Base-by-base conservation (phyloP, 2,797 vertebrate genomes). In the Selene dorsalis region DNA sequence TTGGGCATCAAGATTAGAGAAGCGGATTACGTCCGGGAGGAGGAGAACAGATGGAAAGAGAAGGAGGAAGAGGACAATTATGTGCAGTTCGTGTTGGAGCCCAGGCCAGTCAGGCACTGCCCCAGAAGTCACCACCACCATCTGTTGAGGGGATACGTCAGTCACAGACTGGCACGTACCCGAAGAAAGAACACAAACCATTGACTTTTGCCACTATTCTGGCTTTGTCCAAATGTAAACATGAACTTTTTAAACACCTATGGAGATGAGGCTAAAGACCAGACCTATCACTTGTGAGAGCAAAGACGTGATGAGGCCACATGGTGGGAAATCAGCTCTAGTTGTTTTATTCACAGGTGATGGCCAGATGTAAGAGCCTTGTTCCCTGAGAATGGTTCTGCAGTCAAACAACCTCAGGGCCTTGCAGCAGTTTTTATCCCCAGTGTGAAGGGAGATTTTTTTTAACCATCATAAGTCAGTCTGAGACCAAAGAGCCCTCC, bases 21-120 rank as follows among this genome's bases (percentile, higher is more conserved):
- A 86, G 56, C 32, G 13, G 87, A 82, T 88, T 89, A 81, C 47
- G 83, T 79, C 80, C 66, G 22, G 75, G 77, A 75, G 79, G 77
- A 79, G 69, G 70, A 66, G 72, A 87, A 64, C 73, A 85, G 88
- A 88, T 84, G 79, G 85, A 80, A 84, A 82, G 66, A 83, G 84
- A 81, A 84, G 73, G 48, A 88, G 88, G 88, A 91, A 90, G 64
- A 77, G 79, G 62, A 85, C 87, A 90, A 90, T 93, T 93, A 86
- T 82, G 75, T 86, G 69, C 63, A 74, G 63, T 87, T 83, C 67
- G 79, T 50, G 75, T 83, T 63, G 64, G 75, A 82, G 71, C 59
- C 43, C 53, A 20, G 32, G 61, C 82, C 39, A 64, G 69, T 45
- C 71, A 14, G 77, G 75, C 84, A 61, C 71, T 79, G 69, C 77